A percentile compares a stretch with the other conserved stretches of the same genome.
Evolutionary conservation across 1,140 invertebrate genomes (phyloP).

Genomic region (Caenorhabditis latens): DNA sequence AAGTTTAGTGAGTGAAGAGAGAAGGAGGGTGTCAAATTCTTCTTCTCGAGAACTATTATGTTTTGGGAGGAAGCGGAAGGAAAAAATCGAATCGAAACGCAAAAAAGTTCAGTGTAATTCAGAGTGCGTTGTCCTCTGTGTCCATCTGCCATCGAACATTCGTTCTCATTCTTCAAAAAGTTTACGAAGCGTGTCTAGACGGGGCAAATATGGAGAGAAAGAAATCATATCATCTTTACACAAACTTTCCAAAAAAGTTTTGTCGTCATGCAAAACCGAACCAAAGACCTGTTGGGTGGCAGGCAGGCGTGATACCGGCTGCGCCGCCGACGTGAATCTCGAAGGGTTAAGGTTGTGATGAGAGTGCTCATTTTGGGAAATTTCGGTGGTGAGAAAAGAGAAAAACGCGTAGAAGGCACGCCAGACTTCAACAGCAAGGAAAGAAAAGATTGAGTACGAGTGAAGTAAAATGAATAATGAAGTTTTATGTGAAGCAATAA

Average conservation of each 20-base stretch:
- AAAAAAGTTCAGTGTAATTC: background rate
- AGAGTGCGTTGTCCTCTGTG: background rate
- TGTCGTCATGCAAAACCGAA: too few relatives aligned
- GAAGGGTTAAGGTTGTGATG: too few relatives aligned
- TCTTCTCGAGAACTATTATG: background rate
- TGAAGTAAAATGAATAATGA: conserved; percentile 17
- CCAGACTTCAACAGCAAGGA: background rate
- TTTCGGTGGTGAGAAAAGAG: too few relatives aligned
- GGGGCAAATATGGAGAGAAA: too few relatives aligned
- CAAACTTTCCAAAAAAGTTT: too few relatives aligned
- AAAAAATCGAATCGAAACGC: background rate
- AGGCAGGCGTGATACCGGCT: too few relatives aligned
- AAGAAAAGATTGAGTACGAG: background rate
- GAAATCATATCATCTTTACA: too few relatives aligned
- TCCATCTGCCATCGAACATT: background rate
- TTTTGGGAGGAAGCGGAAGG: background rate
- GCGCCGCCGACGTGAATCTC: too few relatives aligned
- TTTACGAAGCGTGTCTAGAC: too few relatives aligned
- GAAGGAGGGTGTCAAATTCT: conserved; percentile 11
- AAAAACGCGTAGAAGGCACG: too few relatives aligned
- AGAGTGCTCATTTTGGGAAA: too few relatives aligned
- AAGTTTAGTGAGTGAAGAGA: background rate
- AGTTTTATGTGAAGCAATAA: conserved; percentile 30
- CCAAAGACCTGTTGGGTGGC: too few relatives aligned
- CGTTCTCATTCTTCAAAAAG: background rate